A percentile compares a stretch with the other conserved stretches of the same genome.
Conservation (phyloP, 1,140 invertebrate genomes). For the Mylabris phalerata region DNA sequence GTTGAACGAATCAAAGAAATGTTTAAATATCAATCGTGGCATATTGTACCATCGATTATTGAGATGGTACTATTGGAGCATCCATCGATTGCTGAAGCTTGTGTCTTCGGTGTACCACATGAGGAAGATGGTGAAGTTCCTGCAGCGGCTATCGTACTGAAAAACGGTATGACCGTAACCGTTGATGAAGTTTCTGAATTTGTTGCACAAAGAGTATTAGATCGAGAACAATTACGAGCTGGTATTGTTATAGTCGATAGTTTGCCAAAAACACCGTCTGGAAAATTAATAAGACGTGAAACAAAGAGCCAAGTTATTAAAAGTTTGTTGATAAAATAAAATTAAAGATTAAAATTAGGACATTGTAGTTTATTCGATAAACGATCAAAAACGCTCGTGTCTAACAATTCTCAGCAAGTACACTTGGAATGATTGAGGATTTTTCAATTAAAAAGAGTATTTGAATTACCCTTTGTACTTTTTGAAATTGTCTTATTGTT, state of each 20-base stretch:
- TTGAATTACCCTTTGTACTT: no score
- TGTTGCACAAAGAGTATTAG: constrained; percentile 6
- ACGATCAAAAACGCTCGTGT: no score
- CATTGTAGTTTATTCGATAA: no score
- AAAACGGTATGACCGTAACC: background rate
- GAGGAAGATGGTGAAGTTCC: constrained; percentile 58
- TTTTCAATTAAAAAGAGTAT: no score
- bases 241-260: constrained; percentile 15
- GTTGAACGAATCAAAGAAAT: constrained; percentile 72
- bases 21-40: constrained; percentile 56
- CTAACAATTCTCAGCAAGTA: no score
- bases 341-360: no score
- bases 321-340: no score
- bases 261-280: constrained; percentile 10
- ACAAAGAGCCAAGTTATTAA: no score
- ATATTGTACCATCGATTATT: constrained; percentile 60
- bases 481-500: no score
- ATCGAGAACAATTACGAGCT: constrained; percentile 29
- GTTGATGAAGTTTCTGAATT: constrained; percentile 8
- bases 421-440: no score
- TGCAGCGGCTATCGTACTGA: constrained; percentile 51
- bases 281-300: constrained; percentile 11
- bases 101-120: constrained; percentile 64
- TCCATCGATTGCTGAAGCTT: constrained; percentile 61
- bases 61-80: constrained; percentile 67